Conservation (phyloP, 2,797 vertebrate genomes). For the Echeneis naucrates region DNA sequence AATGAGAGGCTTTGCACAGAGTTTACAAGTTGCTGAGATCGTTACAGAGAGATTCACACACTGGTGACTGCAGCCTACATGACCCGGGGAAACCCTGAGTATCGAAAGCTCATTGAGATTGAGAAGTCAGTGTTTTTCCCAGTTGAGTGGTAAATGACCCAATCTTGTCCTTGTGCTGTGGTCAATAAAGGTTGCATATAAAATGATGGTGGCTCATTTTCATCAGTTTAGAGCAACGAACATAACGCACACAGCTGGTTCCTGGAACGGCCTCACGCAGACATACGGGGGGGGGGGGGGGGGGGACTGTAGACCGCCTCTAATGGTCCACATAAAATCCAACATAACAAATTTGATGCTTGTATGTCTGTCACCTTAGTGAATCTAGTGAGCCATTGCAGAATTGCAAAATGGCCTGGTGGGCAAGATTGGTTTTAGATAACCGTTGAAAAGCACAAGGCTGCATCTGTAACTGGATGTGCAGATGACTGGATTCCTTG, state of each 20-base stretch:
- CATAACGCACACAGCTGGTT: slow-evolving; percentile 2
- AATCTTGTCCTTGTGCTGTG: slow-evolving; percentile 1
- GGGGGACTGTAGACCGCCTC: slow-evolving; percentile 15
- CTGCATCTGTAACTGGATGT: slow-evolving; percentile 34
- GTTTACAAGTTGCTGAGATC: slow-evolving; percentile 23
- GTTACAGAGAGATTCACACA: slow-evolving; percentile 21
- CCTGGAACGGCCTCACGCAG: slow-evolving; percentile 21
- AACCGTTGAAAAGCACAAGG: slow-evolving; percentile 32
- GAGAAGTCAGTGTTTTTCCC: neutral
- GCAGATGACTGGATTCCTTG: slow-evolving; percentile 46
- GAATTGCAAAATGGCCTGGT: slow-evolving; percentile 15
- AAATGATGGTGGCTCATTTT: slow-evolving; percentile 46
- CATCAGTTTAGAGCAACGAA: slow-evolving; percentile 46
- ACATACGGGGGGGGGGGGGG: too few relatives aligned
- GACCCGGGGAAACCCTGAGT: neutral
- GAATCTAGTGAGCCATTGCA: slow-evolving; percentile 16
- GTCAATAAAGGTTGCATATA: slow-evolving; percentile 25
- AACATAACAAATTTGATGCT: slow-evolving; percentile 31
- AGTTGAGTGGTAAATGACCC: neutral
- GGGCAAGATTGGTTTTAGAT: slow-evolving; percentile 56
- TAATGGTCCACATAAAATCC: slow-evolving; percentile 41
- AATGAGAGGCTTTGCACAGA: slow-evolving; percentile 33
- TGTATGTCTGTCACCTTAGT: slow-evolving; percentile 19
- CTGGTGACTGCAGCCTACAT: slow-evolving; percentile 1
- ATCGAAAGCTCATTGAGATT: slow-evolving; percentile 12